Percentiles rank a stretch among this genome's conserved stretches.
phyloP scores from a whole-genome alignment of 2,797 vertebrate genomes.

The Lutjanus campechanus region DNA sequence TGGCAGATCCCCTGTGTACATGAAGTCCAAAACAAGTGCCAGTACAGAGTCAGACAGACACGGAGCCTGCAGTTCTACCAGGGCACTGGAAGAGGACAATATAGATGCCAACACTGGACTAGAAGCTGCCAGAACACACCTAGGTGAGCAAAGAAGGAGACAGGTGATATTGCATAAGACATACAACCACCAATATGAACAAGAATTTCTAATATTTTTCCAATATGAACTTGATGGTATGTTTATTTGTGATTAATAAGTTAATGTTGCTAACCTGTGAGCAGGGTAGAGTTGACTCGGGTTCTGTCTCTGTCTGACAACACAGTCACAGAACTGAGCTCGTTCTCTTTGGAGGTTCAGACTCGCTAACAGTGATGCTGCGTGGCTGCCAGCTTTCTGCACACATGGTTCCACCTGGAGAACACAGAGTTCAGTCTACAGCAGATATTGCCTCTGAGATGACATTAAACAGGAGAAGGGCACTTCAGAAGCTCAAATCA shows the following conservation, averaged over 20 bases:
- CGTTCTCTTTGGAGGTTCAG: slow-evolving; percentile 77
- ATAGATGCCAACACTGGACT: slow-evolving; percentile 83
- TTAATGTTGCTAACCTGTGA: slow-evolving; percentile 73
- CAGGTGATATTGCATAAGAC: not conserved
- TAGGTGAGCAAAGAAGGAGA: slow-evolving; percentile 35
- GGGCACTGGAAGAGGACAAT: slow-evolving; percentile 67
- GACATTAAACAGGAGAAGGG: not conserved
- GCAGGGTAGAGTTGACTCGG: slow-evolving; percentile 75
- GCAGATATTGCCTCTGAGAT: not conserved
- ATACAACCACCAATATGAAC: not conserved
- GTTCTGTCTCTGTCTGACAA: slow-evolving; percentile 68
- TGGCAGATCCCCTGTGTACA: slow-evolving; percentile 82
- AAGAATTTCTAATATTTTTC: not conserved
- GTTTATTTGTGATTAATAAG: not conserved
- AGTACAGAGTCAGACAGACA: slow-evolving; percentile 76
- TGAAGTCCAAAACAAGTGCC: slow-evolving; percentile 77
- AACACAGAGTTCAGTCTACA: slow-evolving; percentile 19
- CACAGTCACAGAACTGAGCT: slow-evolving; percentile 83
- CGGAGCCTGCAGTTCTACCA: slow-evolving; percentile 80
- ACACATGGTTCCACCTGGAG: slow-evolving; percentile 44
- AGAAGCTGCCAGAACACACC: slow-evolving; percentile 83
- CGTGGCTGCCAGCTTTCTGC: slow-evolving; percentile 41
- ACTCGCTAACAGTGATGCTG: slow-evolving; percentile 64
- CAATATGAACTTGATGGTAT: not conserved
- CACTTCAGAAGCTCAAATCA: not conserved